Conservation (phyloP, 2,113 vertebrate genomes). For the Corythaixoides concolor region DNA sequence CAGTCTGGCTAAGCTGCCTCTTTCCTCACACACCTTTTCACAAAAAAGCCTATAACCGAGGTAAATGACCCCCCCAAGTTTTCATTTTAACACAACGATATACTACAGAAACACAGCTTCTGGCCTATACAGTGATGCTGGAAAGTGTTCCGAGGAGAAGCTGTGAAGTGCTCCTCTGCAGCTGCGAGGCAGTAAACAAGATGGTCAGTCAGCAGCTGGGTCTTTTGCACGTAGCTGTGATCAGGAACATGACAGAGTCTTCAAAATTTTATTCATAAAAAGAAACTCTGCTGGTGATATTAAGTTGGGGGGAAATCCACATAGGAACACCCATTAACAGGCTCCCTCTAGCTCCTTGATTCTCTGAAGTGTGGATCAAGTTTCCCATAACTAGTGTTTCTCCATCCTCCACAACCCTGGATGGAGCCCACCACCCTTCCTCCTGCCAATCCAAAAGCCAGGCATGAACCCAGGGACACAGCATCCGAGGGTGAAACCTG, state of each 20-base stretch:
- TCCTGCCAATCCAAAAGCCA: not conserved
- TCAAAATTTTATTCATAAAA: not conserved
- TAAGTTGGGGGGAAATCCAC: not conserved
- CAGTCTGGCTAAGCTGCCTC: not conserved
- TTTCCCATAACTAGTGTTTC: not conserved
- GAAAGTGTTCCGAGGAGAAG: not conserved
- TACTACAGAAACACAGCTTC: not conserved
- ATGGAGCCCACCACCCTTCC: not conserved
- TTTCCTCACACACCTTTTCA: not conserved
- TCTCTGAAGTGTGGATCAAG: fast-evolving
- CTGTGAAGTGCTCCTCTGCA: not conserved
- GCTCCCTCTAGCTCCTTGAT: not conserved
- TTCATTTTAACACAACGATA: not conserved
- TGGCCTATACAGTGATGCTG: fast-evolving
- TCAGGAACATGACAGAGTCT: not conserved
- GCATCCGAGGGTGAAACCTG: not conserved
- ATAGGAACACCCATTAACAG: not conserved
- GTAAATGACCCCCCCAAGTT: not conserved
- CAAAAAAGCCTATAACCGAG: not conserved
- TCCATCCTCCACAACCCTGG: not conserved
- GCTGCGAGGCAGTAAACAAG: fast-evolving
- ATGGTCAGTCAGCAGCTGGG: not conserved
- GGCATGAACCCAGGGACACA: not conserved
- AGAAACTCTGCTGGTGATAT: not conserved
- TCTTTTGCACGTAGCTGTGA: not conserved